Evolutionary conservation across 1,140 invertebrate genomes (phyloP).

Genomic region (Drosophila murphyi): DNA sequence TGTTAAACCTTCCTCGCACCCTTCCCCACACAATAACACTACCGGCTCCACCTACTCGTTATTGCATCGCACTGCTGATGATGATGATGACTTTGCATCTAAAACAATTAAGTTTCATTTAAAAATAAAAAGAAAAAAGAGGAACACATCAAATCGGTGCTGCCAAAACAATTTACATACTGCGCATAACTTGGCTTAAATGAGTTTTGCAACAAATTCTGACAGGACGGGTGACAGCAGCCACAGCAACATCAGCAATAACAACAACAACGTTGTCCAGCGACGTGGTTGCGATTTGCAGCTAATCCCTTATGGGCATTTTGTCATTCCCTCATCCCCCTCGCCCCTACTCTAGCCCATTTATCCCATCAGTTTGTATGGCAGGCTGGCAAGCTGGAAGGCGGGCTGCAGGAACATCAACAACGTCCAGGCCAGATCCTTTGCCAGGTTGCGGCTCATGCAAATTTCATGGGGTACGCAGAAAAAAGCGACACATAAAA

Average conservation of each 20-base stretch:
- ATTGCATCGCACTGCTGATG: conserved; percentile 14
- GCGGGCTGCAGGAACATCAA: conserved; percentile 17
- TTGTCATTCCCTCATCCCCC: conserved; percentile 53
- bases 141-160: conserved; percentile 19
- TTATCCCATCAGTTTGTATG: not conserved
- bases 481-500: conserved; percentile 74
- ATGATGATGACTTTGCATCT: conserved; percentile 81
- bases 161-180: conserved; percentile 82
- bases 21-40: not conserved
- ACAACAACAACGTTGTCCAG: conserved; percentile 18
- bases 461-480: conserved; percentile 72
- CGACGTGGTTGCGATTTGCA: conserved; percentile 72
- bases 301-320: conserved; percentile 84
- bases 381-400: not conserved
- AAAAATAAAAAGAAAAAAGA: conserved; percentile 44
- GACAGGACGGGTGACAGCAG: conserved; percentile 40
- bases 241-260: conserved; percentile 18
- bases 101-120: conserved; percentile 84
- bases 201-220: conserved; percentile 83
- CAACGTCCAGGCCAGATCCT: conserved; percentile 29
- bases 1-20: not conserved
- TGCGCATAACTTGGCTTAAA: conserved; percentile 82
- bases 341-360: not conserved
- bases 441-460: conserved; percentile 57
- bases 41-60: not conserved